Base-by-base conservation (phyloP, 2,797 vertebrate species). In the Spinus pinus region DNA sequence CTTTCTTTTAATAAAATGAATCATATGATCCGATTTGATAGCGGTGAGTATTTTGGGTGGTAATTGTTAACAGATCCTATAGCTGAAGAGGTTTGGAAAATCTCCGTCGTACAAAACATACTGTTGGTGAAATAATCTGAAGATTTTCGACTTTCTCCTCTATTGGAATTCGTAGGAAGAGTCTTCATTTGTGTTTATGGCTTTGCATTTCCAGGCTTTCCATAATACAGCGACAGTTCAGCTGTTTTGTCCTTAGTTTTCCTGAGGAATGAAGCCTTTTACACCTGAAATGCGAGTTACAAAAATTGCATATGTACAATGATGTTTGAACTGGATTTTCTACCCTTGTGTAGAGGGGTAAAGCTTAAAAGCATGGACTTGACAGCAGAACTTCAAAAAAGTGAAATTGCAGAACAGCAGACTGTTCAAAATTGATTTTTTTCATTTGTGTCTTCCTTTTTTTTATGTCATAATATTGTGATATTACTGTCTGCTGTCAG, bases 31-130 rank as follows among this genome's bases (percentile, higher is more conserved):
- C 2, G 0, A 6, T 72, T 66, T 75, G 39, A 30, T 71, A 2
- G 2, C 33, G 22, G 9, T 53, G 37, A 57, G 18, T 49, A 19
- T 80, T 86, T 74, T 0, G 2, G 22, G 39, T 73, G 44, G 42
- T n/a, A 73, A 24, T n/a, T 35, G 19, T 62, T 93, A 31, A 31
- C 6, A 16, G 42, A 24, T 72, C 2, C 0, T 78, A 12, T 35
- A 25, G 23, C 10, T 57, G n/a, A 61, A 65, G 44, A 28, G 9
- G 37, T 61, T 14, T 53, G 35, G 27, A 42, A 47, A 22, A 46
- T 56, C n/a, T 62, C 4, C 1, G 0, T 61, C 5, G 3, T 64
- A 22, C 3, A 20, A 10, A 37, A 12, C 5, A 1, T 50, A 28
- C 2, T 44, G 24, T 22, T 54, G 31, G 18, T 80, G 50, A 81